These are phyloP conservation scores for Trichechus manatus DNA, from an alignment of 2,113 vertebrate genomes.

Conservation along the genomic window DNA sequence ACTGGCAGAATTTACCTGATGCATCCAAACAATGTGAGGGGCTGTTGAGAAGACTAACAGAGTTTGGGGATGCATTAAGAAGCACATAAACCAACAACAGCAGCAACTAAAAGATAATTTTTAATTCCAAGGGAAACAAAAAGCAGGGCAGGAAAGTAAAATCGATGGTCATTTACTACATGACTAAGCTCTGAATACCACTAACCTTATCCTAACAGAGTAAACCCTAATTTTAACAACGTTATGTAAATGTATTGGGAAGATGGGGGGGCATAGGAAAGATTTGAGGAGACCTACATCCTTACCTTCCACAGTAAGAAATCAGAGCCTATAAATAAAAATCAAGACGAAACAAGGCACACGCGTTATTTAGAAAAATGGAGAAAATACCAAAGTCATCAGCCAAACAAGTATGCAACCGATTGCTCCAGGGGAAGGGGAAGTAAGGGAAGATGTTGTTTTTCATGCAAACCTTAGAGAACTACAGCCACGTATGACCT, in stretches of 20 bases:
- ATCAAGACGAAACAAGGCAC: not conserved
- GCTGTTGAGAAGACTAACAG: not conserved
- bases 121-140: not conserved
- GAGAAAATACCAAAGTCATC: not conserved
- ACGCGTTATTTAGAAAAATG: not conserved
- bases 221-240: not conserved
- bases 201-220: fast-evolving
- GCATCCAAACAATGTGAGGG: not conserved
- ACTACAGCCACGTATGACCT: fast-evolving
- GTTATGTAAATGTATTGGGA: not conserved
- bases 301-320: not conserved
- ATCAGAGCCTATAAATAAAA: not conserved
- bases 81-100: not conserved
- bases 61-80: not conserved
- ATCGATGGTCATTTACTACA: fast-evolving
- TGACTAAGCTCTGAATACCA: fast-evolving
- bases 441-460: fast-evolving
- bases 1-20: not conserved
- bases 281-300: not conserved
- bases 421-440: not conserved
- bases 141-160: not conserved
- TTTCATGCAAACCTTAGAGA: not conserved
- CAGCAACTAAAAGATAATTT: not conserved
- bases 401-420: fast-evolving
- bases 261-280: not conserved